Percentiles rank a stretch among this genome's conserved stretches.
phyloP scores from a whole-genome alignment of 2,888 invertebrate species.

The Leptinotarsa peninsularis region DNA sequence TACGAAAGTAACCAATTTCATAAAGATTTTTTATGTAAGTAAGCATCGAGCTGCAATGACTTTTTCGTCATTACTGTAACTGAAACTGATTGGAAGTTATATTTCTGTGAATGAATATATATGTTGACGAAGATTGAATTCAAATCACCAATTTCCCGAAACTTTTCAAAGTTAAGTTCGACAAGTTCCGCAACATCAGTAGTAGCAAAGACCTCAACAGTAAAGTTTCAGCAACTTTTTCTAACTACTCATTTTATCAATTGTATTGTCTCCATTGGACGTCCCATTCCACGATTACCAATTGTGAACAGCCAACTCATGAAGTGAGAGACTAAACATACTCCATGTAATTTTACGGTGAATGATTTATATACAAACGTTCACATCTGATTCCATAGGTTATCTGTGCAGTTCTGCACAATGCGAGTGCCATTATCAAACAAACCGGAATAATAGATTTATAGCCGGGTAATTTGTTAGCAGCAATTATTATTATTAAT shows the following conservation, averaged over 20 bases:
- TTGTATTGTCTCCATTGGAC: background rate
- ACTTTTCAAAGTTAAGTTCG: too few relatives aligned
- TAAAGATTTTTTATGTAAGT: too few relatives aligned
- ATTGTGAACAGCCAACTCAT: background rate
- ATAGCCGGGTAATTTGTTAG: conserved; percentile 41
- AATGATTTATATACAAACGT: conserved; percentile 44
- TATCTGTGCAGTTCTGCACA: conserved; percentile 36
- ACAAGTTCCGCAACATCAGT: too few relatives aligned
- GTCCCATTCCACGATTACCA: conserved; percentile 8
- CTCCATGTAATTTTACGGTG: conserved; percentile 32
- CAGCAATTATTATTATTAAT: conserved; percentile 36
- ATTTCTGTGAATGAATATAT: too few relatives aligned
- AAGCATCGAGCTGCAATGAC: too few relatives aligned
- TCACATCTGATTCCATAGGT: conserved; percentile 37
- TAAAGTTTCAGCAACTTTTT: background rate
- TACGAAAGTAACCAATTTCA: too few relatives aligned
- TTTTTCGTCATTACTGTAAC: too few relatives aligned
- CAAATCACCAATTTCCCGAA: too few relatives aligned
- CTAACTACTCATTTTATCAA: background rate
- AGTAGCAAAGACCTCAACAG: too few relatives aligned
- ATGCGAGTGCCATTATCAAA: conserved; percentile 37
- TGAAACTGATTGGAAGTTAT: too few relatives aligned
- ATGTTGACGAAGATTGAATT: too few relatives aligned
- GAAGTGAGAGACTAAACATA: conserved; percentile 24
- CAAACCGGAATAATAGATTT: conserved; percentile 39